Evolutionary conservation across 2,888 invertebrate species (phyloP).

Genomic region (Pollenia amentaria): DNA sequence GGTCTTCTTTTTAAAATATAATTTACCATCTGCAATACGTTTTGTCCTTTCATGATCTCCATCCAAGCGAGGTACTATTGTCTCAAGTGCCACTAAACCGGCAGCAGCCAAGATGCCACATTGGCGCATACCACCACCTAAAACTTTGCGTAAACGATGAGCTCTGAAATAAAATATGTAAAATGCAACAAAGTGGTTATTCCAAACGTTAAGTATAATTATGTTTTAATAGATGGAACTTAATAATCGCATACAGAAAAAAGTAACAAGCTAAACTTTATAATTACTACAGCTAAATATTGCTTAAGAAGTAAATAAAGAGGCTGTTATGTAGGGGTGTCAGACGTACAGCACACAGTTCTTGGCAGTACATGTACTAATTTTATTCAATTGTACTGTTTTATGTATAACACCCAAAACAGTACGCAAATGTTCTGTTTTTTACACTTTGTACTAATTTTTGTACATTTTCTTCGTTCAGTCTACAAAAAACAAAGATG

Average conservation of each 20-base stretch:
- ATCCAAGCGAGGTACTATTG: conserved; percentile 89
- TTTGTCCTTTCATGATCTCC: conserved; percentile 91
- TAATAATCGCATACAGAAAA: neutral
- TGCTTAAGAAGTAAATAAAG: too few species aligned
- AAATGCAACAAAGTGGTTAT: conserved; percentile 5
- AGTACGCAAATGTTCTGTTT: too few species aligned
- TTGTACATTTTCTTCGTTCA: too few species aligned
- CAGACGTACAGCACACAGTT: too few species aligned
- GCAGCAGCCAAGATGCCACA: conserved; percentile 96
- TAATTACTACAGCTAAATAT: too few species aligned
- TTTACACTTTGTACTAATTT: too few species aligned
- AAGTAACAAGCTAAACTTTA: neutral
- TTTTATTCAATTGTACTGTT: too few species aligned
- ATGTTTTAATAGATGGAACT: conserved; percentile 1
- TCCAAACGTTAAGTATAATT: neutral
- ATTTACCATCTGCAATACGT: conserved; percentile 88
- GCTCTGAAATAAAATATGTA: conserved; percentile 86
- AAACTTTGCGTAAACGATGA: conserved; percentile 91
- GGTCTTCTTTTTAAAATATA: conserved; percentile 9
- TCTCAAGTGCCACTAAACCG: conserved; percentile 93
- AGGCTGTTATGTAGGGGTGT: too few species aligned
- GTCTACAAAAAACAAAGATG: too few species aligned
- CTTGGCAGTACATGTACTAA: too few species aligned
- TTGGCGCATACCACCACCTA: conserved; percentile 98
- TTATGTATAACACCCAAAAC: too few species aligned